A percentile compares a stretch with the other conserved stretches of the same genome.
Evolutionary conservation across 2,113 vertebrate genomes (phyloP).

Genomic region (Oryzias celebensis): DNA sequence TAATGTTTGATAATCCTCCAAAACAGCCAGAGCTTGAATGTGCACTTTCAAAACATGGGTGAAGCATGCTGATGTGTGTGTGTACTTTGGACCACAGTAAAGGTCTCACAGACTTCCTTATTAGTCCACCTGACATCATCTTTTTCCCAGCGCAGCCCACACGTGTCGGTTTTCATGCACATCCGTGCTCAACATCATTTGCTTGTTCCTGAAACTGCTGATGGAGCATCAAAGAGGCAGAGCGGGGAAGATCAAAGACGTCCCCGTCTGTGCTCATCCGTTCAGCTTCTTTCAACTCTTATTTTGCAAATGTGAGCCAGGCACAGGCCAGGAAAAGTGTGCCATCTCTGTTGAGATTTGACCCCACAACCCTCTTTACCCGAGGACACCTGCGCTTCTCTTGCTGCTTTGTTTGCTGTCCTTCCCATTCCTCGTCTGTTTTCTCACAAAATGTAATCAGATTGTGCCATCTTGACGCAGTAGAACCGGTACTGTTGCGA

Average conservation of each 20-base stretch:
- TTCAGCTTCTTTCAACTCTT: slow-evolving; percentile 45
- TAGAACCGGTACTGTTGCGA: slow-evolving; percentile 6
- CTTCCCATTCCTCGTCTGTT: slow-evolving; percentile 8
- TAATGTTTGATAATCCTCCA: slow-evolving; percentile 61
- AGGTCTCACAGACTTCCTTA: slow-evolving; percentile 40
- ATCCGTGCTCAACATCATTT: slow-evolving; percentile 46
- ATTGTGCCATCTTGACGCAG: not conserved
- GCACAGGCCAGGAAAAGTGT: slow-evolving; percentile 39
- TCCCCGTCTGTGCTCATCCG: slow-evolving; percentile 46
- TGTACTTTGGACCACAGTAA: slow-evolving; percentile 21
- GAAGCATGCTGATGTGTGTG: slow-evolving; percentile 22
- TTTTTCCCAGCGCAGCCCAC: not conserved
- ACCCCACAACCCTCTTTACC: slow-evolving; percentile 44
- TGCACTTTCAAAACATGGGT: slow-evolving; percentile 49
- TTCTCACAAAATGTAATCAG: no score
- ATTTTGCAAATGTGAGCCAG: slow-evolving; percentile 56
- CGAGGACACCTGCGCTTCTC: slow-evolving; percentile 31
- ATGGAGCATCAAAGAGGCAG: slow-evolving; percentile 65
- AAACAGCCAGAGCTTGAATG: slow-evolving; percentile 30
- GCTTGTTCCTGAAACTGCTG: slow-evolving; percentile 46
- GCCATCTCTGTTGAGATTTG: slow-evolving; percentile 37
- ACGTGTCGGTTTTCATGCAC: slow-evolving; percentile 2
- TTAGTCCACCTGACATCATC: slow-evolving; percentile 23
- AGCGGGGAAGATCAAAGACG: slow-evolving; percentile 62
- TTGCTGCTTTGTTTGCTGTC: slow-evolving; percentile 7